These are phyloP conservation scores for Drosophila ercepeae DNA, from an alignment of 1,140 invertebrate genomes.

Conservation along the genomic window DNA sequence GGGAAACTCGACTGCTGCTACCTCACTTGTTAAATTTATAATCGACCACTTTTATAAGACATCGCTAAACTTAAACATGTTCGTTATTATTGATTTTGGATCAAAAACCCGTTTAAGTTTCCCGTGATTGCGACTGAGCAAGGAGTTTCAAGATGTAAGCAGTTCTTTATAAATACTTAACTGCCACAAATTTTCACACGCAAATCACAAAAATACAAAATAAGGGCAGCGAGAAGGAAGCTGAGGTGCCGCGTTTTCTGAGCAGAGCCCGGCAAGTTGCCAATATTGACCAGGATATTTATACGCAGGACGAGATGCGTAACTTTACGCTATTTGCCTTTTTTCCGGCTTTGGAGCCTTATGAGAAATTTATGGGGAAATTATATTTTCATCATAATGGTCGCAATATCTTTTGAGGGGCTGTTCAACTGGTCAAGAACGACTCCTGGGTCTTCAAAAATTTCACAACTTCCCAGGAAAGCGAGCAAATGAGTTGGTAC, in stretches of 20 bases:
- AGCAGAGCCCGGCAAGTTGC: conserved; percentile 85
- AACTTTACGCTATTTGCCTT: conserved; percentile 57
- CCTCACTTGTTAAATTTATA: no score
- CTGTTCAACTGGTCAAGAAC: conserved; percentile 39
- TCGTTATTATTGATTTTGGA: no score
- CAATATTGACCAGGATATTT: conserved; percentile 56
- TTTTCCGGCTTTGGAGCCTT: conserved; percentile 71
- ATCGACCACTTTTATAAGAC: no score
- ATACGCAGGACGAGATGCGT: conserved; percentile 51
- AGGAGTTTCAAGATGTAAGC: no score
- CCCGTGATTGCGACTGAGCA: no score
- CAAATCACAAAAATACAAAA: no score
- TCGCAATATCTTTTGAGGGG: conserved; percentile 79
- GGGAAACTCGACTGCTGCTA: no score
- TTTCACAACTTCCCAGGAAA: conserved; percentile 60
- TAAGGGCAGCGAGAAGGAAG: conserved; percentile 61
- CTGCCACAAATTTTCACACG: no score
- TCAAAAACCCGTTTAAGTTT: no score
- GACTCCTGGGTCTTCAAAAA: conserved; percentile 49
- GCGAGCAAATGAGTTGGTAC: no score
- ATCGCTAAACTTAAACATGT: no score
- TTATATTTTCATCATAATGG: conserved; percentile 84
- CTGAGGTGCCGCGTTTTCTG: conserved; percentile 55
- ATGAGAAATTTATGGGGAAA: conserved; percentile 74
- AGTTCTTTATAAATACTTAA: no score